phyloP scores from a whole-genome alignment of 2,797 vertebrate species.

The Spinus olivaceus region DNA sequence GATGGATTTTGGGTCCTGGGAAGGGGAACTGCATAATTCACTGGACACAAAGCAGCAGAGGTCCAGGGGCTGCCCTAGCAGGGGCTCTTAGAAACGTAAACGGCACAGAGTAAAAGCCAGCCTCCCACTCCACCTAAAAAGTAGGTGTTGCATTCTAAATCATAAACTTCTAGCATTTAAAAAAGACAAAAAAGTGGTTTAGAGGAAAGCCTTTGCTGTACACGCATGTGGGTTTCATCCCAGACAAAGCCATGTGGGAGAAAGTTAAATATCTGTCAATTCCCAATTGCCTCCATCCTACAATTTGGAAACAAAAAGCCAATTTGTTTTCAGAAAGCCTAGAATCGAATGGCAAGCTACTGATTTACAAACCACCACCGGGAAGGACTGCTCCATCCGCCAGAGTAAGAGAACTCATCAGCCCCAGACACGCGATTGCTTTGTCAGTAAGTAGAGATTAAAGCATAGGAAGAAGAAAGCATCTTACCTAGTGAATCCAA shows the following conservation, averaged over 20 bases:
- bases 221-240: neutral
- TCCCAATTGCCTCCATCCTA: neutral
- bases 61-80: neutral
- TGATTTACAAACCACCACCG: neutral
- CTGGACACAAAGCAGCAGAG: neutral
- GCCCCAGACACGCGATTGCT: constrained; percentile 12
- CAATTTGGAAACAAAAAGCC: constrained; percentile 34
- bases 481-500: constrained; percentile 63
- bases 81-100: neutral
- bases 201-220: neutral
- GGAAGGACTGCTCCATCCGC: neutral
- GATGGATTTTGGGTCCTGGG: neutral
- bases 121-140: neutral
- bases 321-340: constrained; percentile 3
- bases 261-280: neutral
- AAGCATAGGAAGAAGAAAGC: constrained; percentile 42
- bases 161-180: constrained; percentile 27
- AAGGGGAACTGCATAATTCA: neutral
- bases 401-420: constrained; percentile 18
- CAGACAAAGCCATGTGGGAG: constrained; percentile 23
- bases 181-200: neutral
- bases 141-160: neutral
- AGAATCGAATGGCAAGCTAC: constrained; percentile 13
- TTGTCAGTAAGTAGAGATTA: constrained; percentile 46
- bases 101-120: neutral